These are phyloP conservation scores for Plusia festucae DNA, from an alignment of 2,888 invertebrate species.

Conservation along the genomic window DNA sequence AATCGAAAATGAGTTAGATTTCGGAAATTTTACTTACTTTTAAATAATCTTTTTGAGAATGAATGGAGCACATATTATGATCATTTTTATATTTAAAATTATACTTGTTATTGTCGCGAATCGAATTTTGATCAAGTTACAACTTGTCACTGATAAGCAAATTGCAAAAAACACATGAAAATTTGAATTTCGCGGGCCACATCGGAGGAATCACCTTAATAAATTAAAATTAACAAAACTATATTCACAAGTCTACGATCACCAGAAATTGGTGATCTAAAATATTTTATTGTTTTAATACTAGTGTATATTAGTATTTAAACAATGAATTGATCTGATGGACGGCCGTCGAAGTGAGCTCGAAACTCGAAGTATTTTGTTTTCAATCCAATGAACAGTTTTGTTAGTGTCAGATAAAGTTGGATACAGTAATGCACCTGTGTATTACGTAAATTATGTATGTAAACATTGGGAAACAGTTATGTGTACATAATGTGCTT, in stretches of 20 bases:
- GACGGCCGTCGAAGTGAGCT: slow-evolving; percentile 35
- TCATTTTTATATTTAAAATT: too few species aligned
- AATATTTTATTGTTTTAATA: slow-evolving; percentile 35
- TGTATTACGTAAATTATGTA: slow-evolving; percentile 26
- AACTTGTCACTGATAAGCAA: too few species aligned
- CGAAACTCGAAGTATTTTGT: slow-evolving; percentile 30
- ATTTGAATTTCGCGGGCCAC: too few species aligned
- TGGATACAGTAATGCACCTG: slow-evolving; percentile 52
- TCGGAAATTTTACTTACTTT: too few species aligned
- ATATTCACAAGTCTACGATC: background rate
- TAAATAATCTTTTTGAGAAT: too few species aligned
- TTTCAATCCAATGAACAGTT: slow-evolving; percentile 47
- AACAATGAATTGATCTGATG: slow-evolving; percentile 29
- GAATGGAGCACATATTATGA: too few species aligned
- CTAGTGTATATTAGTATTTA: slow-evolving; percentile 40
- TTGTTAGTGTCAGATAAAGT: slow-evolving; percentile 49
- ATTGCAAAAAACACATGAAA: too few species aligned
- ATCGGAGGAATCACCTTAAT: too few species aligned
- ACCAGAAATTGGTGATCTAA: background rate
- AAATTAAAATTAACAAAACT: too few species aligned
- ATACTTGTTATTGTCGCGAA: too few species aligned
- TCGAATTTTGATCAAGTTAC: too few species aligned
- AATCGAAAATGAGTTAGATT: too few species aligned
- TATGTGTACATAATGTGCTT: background rate
- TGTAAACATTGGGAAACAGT: background rate